Base-by-base conservation (phyloP, 2,888 invertebrate genomes). In the Bombylius major region DNA sequence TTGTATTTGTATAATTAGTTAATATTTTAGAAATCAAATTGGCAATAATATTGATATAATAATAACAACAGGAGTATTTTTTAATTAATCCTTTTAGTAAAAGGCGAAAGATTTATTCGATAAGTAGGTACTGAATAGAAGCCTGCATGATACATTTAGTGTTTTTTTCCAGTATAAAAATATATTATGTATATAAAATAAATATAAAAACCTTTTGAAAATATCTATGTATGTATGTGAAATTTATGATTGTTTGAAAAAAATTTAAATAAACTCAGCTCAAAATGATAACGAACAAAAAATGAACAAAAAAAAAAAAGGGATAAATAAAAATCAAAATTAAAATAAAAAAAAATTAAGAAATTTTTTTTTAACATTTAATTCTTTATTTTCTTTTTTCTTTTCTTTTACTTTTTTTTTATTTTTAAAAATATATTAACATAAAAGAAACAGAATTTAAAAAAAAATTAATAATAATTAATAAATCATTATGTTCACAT, bases 91-190 rank as follows among this genome's bases (percentile, higher is more conserved):
- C 23, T 23, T 83, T 83, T 83, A 83, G 83, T 83, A 83, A 83
- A 83, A 82, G 83, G 83, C 83, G 83, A 83, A 83, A 83, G 83
- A 82, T 83, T 82, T 83, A 78, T 81, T 70, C 81, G 82, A 69
- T 54, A 49, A 48, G 48, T 48, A 48, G 53, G 53, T 48, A 48
- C 48, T 54, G 48, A 53, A 46, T 39, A 42, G 39, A 53, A 47
- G 39, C 13, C 48, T 31, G 23, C 1, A 23, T 44, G 11, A 4
- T 1, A 44, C 13, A 44, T 44, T n/a, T 44, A 12, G 11, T 44
- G 11, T 44, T 44, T 13, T 44, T 13, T 1, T 44, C 13, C 23
- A 3, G 3, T 23, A 23, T 3, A 23, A 23, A 23, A 23, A 23
- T 23, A 23, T 2, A 23, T n/a, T n/a, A n/a, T n/a, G n/a, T 23